phyloP scores from a whole-genome alignment of 2,888 invertebrate species.

The Poecilobothrus nobilitatus region DNA sequence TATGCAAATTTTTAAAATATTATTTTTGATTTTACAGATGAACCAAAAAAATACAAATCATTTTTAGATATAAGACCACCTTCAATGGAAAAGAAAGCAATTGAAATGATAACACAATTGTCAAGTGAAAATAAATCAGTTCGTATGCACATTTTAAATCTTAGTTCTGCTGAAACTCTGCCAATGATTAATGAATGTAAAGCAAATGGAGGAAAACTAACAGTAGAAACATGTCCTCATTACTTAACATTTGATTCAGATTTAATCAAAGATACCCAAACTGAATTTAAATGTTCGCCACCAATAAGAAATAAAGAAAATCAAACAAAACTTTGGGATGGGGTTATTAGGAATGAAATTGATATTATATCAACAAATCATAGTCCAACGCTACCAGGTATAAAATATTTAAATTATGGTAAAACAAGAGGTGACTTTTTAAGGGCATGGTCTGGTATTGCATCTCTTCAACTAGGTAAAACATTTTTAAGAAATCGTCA shows the following conservation, averaged over 20 bases:
- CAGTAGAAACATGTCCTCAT: slow-evolving; percentile 67
- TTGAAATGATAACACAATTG: slow-evolving; percentile 51
- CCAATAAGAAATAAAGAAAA: slow-evolving; percentile 58
- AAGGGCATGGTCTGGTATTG: slow-evolving; percentile 66
- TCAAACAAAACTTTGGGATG: slow-evolving; percentile 57
- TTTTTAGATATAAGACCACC: slow-evolving; percentile 57
- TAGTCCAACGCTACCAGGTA: slow-evolving; percentile 58
- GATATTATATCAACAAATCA: slow-evolving; percentile 62
- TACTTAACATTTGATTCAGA: slow-evolving; percentile 58
- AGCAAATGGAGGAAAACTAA: slow-evolving; percentile 49
- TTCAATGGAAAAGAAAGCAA: slow-evolving; percentile 59
- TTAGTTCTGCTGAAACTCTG: slow-evolving; percentile 55
- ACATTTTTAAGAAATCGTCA: neutral
- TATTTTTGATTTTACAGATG: slow-evolving; percentile 29
- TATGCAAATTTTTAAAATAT: slow-evolving; percentile 11
- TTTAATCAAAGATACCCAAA: slow-evolving; percentile 53
- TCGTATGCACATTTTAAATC: slow-evolving; percentile 59
- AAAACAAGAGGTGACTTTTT: slow-evolving; percentile 52
- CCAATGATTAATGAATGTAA: slow-evolving; percentile 47
- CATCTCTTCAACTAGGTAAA: slow-evolving; percentile 61
- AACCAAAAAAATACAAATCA: slow-evolving; percentile 53
- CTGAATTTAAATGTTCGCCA: slow-evolving; percentile 65
- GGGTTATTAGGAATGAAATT: slow-evolving; percentile 49
- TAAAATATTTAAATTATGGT: slow-evolving; percentile 46
- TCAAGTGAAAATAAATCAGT: slow-evolving; percentile 41